Evolutionary conservation across 2,888 invertebrate genomes (phyloP), one percentile per base, ranked within the genome.

Genomic region (Apamea anceps): DNA sequence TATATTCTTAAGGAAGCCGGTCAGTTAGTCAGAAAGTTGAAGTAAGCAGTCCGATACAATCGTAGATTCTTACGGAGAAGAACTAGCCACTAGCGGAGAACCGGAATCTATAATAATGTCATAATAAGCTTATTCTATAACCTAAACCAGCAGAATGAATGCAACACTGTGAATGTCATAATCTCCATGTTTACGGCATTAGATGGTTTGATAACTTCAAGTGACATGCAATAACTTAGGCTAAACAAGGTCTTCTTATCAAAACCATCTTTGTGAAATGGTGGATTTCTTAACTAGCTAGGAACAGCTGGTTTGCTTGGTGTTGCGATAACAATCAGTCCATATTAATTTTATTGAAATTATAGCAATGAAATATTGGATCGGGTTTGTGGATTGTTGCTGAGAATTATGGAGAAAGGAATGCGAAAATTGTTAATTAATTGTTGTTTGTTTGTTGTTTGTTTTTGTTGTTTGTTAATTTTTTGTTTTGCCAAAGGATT

Each of bases 161-260:
- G 57, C 68, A 51, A 63, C 51, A 57, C 7, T 25, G 74, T 73
- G 66, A 81, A 82, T 82, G 81, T 87, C 85, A 85, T 84, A 84
- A 87, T 85, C 74, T 73, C 57, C 57, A 80, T 79, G 79, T 87
- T 83, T 78, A 85, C 71, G 75, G 68, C 72, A 42, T 76, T 13
- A 81, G 87, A 87, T 87, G 65, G 7, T 12, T 13, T 60, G 87
- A 85, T 87, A 87, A 84, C 79, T 81, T 42, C 32, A 72, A 81
- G 70, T 81, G 73, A 74, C 82, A 77, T 76, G 70, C 32, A 25
- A 67, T 82, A 77, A 87, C 63, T 87, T 81, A 68, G 62, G 1
- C 60, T 48, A 65, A 80, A 87, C 81, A 83, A 80, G 77, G 81
- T 77, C 76, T 18, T 66, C 70, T 76, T 79, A 85, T 82, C 79